A percentile compares a stretch with the other conserved stretches of the same genome.
These are phyloP conservation scores for Phalacrocorax brasilianus DNA, from an alignment of 2,113 vertebrate genomes.

Conservation along the genomic window DNA sequence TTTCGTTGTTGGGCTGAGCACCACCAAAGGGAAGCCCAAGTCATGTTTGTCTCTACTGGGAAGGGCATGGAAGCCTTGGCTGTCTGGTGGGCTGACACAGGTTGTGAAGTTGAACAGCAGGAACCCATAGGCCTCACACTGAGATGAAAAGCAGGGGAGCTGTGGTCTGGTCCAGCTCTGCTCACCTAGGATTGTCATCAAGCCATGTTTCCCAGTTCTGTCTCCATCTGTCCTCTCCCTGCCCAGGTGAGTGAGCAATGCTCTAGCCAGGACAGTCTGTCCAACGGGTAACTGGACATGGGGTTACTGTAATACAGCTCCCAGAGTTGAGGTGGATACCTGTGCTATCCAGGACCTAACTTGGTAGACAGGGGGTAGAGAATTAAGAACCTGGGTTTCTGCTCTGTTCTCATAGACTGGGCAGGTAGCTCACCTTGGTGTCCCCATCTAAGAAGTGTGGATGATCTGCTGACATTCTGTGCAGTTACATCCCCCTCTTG, in stretches of 20 bases:
- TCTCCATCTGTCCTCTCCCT: neutral
- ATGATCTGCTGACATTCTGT: neutral
- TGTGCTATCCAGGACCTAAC: neutral
- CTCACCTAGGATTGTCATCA: neutral
- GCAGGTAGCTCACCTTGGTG: neutral
- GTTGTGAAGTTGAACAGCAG: neutral
- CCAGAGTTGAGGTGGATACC: neutral
- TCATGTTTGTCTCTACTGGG: neutral
- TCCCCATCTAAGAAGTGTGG: neutral
- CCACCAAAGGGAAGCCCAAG: neutral
- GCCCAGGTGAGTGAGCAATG: neutral
- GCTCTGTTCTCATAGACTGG: neutral
- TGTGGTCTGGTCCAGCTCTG: neutral
- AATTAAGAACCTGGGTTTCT: neutral
- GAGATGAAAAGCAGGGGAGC: neutral
- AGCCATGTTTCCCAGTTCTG: neutral
- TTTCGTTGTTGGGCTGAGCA: neutral
- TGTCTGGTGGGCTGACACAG: neutral
- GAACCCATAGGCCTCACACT: neutral
- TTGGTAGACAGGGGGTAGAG: neutral
- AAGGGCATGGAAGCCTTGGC: neutral
- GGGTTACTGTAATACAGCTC: neutral
- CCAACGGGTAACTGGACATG: accelerated
- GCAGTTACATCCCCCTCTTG: neutral
- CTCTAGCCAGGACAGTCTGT: neutral